Percentiles rank a stretch among this genome's conserved stretches.
phyloP scores from a whole-genome alignment of 2,888 invertebrate genomes.

The Hermaeophaga mercurialis region DNA sequence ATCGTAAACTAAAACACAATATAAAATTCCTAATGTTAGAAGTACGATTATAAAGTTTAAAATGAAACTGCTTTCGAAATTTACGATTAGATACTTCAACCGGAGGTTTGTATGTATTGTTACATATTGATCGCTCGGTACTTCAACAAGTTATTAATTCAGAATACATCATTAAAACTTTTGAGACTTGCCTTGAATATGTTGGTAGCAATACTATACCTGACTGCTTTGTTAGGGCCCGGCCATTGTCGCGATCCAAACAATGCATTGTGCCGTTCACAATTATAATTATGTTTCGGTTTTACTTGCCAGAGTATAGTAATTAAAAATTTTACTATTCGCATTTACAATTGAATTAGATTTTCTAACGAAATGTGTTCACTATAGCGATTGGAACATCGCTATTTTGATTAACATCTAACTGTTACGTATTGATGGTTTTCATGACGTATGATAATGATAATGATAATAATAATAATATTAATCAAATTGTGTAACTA shows the following conservation, averaged over 20 bases:
- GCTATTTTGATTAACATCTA: too few species aligned
- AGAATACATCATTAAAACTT: slow-evolving; percentile 60
- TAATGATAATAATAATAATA: too few species aligned
- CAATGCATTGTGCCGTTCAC: slow-evolving; percentile 56
- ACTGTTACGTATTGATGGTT: too few species aligned
- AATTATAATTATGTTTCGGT: slow-evolving; percentile 58
- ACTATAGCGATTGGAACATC: slow-evolving; percentile 24
- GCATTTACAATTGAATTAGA: slow-evolving; percentile 35
- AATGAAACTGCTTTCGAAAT: slow-evolving; percentile 11
- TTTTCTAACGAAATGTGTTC: slow-evolving; percentile 30
- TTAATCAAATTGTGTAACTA: too few species aligned
- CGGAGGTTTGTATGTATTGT: slow-evolving; percentile 42
- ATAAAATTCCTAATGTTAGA: slow-evolving; percentile 15
- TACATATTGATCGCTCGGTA: slow-evolving; percentile 54
- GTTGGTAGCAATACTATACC: slow-evolving; percentile 55
- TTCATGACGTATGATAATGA: too few species aligned
- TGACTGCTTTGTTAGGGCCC: slow-evolving; percentile 54
- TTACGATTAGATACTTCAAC: slow-evolving; percentile 18
- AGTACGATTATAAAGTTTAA: slow-evolving; percentile 14
- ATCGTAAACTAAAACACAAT: slow-evolving; percentile 1
- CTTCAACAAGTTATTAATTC: slow-evolving; percentile 58
- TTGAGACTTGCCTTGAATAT: slow-evolving; percentile 58
- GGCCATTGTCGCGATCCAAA: slow-evolving; percentile 52
- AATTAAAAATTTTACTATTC: slow-evolving; percentile 52
- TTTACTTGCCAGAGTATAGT: slow-evolving; percentile 53